Evolutionary conservation across 2,888 invertebrate genomes (phyloP).

Genomic region (Cheilosia variabilis): DNA sequence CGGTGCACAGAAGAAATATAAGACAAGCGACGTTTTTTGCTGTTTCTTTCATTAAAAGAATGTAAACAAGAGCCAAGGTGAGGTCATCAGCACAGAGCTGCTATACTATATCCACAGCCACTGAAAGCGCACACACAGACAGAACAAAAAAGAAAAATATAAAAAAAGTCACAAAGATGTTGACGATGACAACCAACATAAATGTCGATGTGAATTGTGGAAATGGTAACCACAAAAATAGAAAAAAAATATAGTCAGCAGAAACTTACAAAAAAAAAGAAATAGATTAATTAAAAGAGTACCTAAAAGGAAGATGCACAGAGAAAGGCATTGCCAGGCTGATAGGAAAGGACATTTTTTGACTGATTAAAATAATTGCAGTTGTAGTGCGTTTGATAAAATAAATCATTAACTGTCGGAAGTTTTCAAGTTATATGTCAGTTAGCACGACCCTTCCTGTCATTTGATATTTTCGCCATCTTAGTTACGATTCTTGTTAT

Average conservation of each 20-base stretch:
- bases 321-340: conserved; percentile 4
- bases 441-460: too few species aligned
- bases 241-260: conserved; percentile 8
- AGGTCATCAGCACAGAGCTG: conserved; percentile 69
- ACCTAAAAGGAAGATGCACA: background rate
- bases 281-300: conserved; percentile 17
- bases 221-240: conserved; percentile 34
- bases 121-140: conserved; percentile 26
- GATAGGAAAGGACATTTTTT: background rate
- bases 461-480: too few species aligned
- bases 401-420: too few species aligned
- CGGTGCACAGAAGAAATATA: conserved; percentile 37
- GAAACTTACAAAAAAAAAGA: background rate
- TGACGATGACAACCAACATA: conserved; percentile 29
- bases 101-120: conserved; percentile 9
- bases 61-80: conserved; percentile 72
- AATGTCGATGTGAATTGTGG: conserved; percentile 33
- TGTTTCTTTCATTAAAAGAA: conserved; percentile 43
- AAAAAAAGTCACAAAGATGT: conserved; percentile 16
- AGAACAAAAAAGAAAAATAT: background rate
- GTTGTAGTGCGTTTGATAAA: too few species aligned
- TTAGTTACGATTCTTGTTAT: too few species aligned
- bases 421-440: too few species aligned
- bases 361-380: background rate
- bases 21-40: conserved; percentile 1